Evolutionary conservation across 2,113 vertebrate species (phyloP).

Genomic region (Smithornis capensis): DNA sequence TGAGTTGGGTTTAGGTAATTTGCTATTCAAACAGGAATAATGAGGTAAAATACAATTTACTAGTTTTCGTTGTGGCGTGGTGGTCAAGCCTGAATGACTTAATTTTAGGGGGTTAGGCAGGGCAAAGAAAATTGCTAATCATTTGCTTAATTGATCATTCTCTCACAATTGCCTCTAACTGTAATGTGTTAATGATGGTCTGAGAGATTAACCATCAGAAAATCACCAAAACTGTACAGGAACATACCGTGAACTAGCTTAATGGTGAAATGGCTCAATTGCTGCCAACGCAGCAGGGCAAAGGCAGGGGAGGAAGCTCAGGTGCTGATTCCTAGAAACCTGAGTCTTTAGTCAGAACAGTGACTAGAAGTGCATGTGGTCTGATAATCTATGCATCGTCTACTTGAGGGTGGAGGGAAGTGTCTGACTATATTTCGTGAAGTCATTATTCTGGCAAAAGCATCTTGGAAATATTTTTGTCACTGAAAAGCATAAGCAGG

Average conservation of each 20-base stretch:
- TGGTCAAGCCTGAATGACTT: not conserved
- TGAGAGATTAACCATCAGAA: not conserved
- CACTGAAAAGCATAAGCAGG: not conserved
- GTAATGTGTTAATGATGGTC: not conserved
- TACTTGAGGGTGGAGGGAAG: not conserved
- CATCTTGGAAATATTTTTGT: not conserved
- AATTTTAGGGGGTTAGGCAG: not conserved
- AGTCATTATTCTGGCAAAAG: not conserved
- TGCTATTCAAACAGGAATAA: not conserved
- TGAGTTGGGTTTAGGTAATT: not conserved
- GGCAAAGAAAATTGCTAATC: not conserved
- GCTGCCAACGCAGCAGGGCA: not conserved
- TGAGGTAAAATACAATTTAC: not conserved
- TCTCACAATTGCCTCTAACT: not conserved
- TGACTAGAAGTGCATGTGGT: not conserved
- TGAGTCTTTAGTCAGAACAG: not conserved
- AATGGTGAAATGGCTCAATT: not conserved
- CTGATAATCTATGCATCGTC: not conserved
- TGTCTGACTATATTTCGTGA: not conserved
- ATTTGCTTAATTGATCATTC: not conserved
- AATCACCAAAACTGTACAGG: not conserved
- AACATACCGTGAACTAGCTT: not conserved
- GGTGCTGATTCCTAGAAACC: rapidly evolving
- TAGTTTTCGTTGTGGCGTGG: not conserved
- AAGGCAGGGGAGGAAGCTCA: not conserved